Percentiles rank a stretch among this genome's conserved stretches.
Evolutionary conservation across 2,797 vertebrate species (phyloP).

Genomic region (Dipus sagitta): DNA sequence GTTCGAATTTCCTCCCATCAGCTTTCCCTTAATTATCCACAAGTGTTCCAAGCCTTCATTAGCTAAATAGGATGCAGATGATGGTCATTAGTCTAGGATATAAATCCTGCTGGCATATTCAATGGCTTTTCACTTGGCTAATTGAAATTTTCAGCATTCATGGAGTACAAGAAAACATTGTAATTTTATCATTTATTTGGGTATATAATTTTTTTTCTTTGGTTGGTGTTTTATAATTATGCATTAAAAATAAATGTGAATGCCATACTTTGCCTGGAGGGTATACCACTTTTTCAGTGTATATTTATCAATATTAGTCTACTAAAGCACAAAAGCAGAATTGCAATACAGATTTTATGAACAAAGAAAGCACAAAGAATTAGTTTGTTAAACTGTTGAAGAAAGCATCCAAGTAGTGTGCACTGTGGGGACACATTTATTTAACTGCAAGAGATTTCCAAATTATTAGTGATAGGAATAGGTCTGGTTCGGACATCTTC

Average conservation of each 20-base stretch:
- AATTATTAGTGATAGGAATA: conserved; percentile 39
- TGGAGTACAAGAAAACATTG: conserved; percentile 75
- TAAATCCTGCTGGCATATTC: conserved; percentile 86
- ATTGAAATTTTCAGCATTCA: conserved; percentile 83
- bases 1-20: conserved; percentile 80
- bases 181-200: conserved; percentile 80
- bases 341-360: conserved; percentile 54
- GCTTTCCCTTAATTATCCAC: conserved; percentile 88
- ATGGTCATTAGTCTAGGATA: conserved; percentile 85
- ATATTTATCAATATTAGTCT: neutral
- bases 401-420: conserved; percentile 11
- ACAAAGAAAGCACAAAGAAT: conserved; percentile 42
- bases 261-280: conserved; percentile 54
- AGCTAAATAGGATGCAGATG: conserved; percentile 88
- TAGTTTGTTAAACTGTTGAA: neutral
- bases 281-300: neutral
- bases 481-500: conserved; percentile 7
- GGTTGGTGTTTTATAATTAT: conserved; percentile 63
- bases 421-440: neutral
- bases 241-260: conserved; percentile 54
- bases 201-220: conserved; percentile 60
- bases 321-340: conserved; percentile 43
- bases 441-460: conserved; percentile 58
- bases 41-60: conserved; percentile 84
- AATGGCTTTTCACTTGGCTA: conserved; percentile 82